These are phyloP conservation scores for Zygogramma bicolorata DNA, from an alignment of 2,888 invertebrate genomes.

Conservation along the genomic window DNA sequence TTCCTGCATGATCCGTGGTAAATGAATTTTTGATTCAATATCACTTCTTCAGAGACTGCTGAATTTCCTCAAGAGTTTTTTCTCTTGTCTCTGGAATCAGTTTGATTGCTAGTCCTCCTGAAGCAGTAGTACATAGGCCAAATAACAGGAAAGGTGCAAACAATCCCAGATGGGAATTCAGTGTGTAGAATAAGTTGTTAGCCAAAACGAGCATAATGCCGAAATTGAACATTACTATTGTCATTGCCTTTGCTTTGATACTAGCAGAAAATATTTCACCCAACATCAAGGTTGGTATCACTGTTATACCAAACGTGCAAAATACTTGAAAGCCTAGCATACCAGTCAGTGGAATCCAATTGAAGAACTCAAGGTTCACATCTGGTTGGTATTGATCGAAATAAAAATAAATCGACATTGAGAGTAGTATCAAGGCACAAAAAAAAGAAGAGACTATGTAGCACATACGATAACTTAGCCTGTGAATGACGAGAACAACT, in stretches of 20 bases:
- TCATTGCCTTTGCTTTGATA: conserved; percentile 56
- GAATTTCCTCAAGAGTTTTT: conserved; percentile 18
- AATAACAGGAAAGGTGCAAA: conserved; percentile 1
- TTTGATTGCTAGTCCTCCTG: neutral
- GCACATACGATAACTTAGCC: no score
- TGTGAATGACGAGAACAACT: conserved; percentile 49
- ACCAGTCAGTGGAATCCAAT: conserved; percentile 56
- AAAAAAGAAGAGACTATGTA: conserved; percentile 53
- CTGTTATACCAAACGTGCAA: conserved; percentile 48
- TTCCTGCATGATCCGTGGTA: no score
- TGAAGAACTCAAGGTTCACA: conserved; percentile 40
- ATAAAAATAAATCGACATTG: conserved; percentile 54
- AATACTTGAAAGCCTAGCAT: conserved; percentile 43
- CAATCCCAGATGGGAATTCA: neutral
- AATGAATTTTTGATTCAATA: no score
- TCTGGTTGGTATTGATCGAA: conserved; percentile 47
- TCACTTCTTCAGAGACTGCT: conserved; percentile 15
- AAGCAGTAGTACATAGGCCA: neutral
- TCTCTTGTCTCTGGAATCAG: conserved; percentile 23
- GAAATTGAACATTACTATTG: conserved; percentile 28
- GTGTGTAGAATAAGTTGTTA: neutral
- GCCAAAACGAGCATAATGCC: neutral
- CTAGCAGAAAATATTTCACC: conserved; percentile 59
- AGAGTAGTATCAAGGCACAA: conserved; percentile 48
- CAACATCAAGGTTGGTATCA: conserved; percentile 55